These are phyloP conservation scores for Eulithis prunata DNA, from an alignment of 2,888 invertebrate genomes.

Conservation along the genomic window DNA sequence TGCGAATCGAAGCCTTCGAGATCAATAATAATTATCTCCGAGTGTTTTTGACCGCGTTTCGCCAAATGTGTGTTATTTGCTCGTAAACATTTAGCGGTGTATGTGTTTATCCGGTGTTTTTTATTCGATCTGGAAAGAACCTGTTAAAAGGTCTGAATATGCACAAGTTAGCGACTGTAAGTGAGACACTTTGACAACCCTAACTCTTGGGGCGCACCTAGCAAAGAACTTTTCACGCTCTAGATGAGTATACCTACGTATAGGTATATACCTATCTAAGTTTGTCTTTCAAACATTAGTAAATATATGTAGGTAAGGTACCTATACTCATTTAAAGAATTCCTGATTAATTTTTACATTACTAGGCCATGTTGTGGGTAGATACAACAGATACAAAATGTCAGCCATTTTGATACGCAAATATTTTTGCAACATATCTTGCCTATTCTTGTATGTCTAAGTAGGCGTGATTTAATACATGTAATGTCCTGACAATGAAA, in stretches of 20 bases:
- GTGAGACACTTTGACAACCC: too few relatives aligned
- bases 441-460: constrained; percentile 20
- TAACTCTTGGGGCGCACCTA: too few relatives aligned
- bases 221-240: too few relatives aligned
- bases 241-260: too few relatives aligned
- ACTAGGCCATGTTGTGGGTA: constrained; percentile 1
- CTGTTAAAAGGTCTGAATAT: too few relatives aligned
- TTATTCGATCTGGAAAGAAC: too few relatives aligned
- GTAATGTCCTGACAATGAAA: constrained; percentile 48
- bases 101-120: not conserved
- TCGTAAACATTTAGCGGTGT: constrained; percentile 5
- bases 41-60: constrained; percentile 23
- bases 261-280: too few relatives aligned
- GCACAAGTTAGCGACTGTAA: too few relatives aligned
- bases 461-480: constrained; percentile 55
- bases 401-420: constrained; percentile 54
- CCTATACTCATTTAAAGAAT: too few relatives aligned
- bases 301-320: too few relatives aligned
- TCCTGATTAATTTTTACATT: not conserved
- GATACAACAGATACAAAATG: not conserved
- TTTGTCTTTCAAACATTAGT: too few relatives aligned
- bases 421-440: constrained; percentile 63
- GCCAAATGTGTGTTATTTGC: constrained; percentile 17
- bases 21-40: constrained; percentile 14
- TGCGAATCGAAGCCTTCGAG: constrained; percentile 23